Base-by-base conservation (phyloP, 2,888 invertebrate species). In the Luperina testacea region DNA sequence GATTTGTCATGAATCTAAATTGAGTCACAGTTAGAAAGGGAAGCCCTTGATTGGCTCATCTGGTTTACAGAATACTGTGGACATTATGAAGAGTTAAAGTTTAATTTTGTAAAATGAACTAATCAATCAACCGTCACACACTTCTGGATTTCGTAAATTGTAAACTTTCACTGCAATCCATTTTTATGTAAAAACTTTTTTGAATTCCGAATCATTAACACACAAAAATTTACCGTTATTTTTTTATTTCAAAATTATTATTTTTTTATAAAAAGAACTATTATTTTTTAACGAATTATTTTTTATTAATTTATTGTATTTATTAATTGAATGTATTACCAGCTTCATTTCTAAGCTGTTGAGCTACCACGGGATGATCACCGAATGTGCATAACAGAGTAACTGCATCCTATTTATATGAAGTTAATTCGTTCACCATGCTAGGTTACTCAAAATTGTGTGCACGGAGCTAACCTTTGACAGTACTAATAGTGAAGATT, bases 391-490 rank as follows among this genome's bases (percentile, higher is more conserved):
- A 87, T 85, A 86, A 90, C 87, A 81, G 88, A 85, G 88, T 90
- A 81, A 88, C 87, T 89, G 89, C 92, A 94, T 93, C 93, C 95
- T 95, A 96, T 97, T 96, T 97, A 97, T 96, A 96, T 95, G 92
- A 92, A 92, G 92, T 93, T 92, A 95, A 94, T 94, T 96, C 96
- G 95, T 94, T 96, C 96, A 94, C 94, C 91, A 90, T 90, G 90
- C 90, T 87, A 90, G 87, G 91, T 94, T 94, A 94, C 93, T 93
- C 92, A 92, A 94, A 95, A 89, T 89, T 91, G 88, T 90, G 90
- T 94, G 95, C 95, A 95, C 96, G 94, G 94, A 90, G 90, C 91
- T 96, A 95, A 97, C 96, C 96, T 96, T 96, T 97, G 96, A 94
- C 95, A 94, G 92, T 81, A 88, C 86, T 88, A 86, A 82, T 83